Conservation (phyloP, 1,140 invertebrate species). For the Micrasema longulum region DNA sequence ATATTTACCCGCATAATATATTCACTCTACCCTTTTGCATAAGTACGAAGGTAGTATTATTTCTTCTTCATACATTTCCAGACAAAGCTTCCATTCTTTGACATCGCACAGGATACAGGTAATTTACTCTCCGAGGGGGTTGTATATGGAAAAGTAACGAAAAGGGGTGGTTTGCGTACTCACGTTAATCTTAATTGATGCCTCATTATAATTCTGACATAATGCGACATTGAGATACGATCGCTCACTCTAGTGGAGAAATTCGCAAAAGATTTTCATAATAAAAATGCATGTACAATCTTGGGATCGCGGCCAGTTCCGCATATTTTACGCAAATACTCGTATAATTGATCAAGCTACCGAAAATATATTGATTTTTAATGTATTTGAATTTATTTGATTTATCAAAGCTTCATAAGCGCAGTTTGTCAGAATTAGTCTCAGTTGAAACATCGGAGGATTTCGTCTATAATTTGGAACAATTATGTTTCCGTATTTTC, state of each 20-base stretch:
- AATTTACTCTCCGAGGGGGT: constrained; percentile 28
- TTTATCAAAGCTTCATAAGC: too few relatives aligned
- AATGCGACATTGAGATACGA: constrained; percentile 49
- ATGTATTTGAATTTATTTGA: too few relatives aligned
- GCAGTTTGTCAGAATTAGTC: too few relatives aligned
- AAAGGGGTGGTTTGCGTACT: constrained; percentile 10
- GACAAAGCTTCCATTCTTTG: constrained; percentile 36
- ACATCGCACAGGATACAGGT: constrained; percentile 31
- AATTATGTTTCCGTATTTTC: too few relatives aligned
- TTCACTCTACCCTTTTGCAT: constrained; percentile 12
- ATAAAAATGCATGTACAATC: too few relatives aligned
- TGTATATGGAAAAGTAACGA: constrained; percentile 9
- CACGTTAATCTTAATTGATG: constrained; percentile 54
- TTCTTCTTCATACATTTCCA: constrained; percentile 23
- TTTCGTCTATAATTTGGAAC: too few relatives aligned
- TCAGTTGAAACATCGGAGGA: too few relatives aligned
- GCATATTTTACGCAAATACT: too few relatives aligned
- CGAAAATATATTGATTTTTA: too few relatives aligned
- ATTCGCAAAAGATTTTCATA: too few relatives aligned
- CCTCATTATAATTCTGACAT: constrained; percentile 55
- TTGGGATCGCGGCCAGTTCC: too few relatives aligned
- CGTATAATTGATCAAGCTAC: too few relatives aligned
- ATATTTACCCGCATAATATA: constrained; percentile 19
- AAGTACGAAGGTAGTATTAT: constrained; percentile 5
- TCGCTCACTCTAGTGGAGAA: constrained; percentile 6